Evolutionary conservation across 1,140 invertebrate species (phyloP).

Genomic region (Drosophila kurseongensis): DNA sequence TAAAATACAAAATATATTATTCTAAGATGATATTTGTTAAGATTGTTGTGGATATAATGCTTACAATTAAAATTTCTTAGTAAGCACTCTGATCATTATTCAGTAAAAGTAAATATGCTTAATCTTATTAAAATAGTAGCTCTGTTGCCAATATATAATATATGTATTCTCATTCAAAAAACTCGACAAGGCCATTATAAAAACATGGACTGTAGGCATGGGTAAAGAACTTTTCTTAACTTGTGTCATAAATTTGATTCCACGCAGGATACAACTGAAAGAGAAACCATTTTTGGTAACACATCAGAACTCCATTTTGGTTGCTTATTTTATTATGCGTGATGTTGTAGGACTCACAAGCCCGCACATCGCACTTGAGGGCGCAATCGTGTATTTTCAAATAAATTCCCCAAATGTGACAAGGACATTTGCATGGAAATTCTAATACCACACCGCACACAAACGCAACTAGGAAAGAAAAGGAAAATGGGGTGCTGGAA

Average conservation of each 20-base stretch:
- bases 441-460: conserved; percentile 52
- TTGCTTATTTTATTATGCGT: conserved; percentile 66
- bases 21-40: too few relatives aligned
- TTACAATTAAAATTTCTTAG: too few relatives aligned
- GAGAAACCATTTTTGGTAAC: conserved; percentile 26
- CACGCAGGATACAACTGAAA: conserved; percentile 17
- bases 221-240: neutral
- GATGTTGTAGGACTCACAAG: conserved; percentile 5
- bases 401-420: conserved; percentile 80
- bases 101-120: too few relatives aligned
- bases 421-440: conserved; percentile 80
- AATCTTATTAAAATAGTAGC: too few relatives aligned
- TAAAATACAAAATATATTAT: too few relatives aligned
- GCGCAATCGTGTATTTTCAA: conserved; percentile 56
- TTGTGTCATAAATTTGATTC: conserved; percentile 13
- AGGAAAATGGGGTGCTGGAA: neutral
- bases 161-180: neutral
- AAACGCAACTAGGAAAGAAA: conserved; percentile 11
- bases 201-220: conserved; percentile 16
- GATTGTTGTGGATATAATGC: too few relatives aligned
- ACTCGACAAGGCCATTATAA: conserved; percentile 4
- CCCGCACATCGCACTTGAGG: conserved; percentile 25
- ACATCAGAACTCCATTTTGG: conserved; percentile 46
- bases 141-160: too few relatives aligned
- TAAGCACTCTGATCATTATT: too few relatives aligned